Conservation (phyloP, 2,113 vertebrate species). For the Heterocephalus glaber region DNA sequence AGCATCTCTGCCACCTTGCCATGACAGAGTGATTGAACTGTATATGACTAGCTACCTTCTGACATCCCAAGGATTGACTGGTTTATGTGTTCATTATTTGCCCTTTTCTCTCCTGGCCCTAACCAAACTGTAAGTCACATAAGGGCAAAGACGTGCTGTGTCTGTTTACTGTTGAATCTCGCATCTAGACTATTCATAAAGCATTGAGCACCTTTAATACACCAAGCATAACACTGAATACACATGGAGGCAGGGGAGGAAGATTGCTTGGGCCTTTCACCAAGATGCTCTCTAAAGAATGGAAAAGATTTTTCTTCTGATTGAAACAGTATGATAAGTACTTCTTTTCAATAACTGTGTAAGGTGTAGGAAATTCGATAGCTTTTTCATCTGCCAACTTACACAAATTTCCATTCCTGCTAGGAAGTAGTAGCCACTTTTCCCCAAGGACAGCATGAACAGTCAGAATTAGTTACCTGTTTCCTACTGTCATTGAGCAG, state of each 20-base stretch:
- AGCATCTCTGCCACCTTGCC: not conserved
- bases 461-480: not conserved
- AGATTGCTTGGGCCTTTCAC: not conserved
- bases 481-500: not conserved
- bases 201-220: not conserved
- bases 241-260: not conserved
- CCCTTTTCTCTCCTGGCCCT: not conserved
- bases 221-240: not conserved
- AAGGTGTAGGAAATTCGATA: not conserved
- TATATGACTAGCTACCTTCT: not conserved
- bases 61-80: not conserved
- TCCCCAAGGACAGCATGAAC: not conserved
- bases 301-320: not conserved
- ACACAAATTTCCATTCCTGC: not conserved
- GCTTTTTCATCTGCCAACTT: not conserved
- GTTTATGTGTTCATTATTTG: not conserved
- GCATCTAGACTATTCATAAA: slow-evolving; percentile 7
- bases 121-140: not conserved
- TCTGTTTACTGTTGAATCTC: not conserved
- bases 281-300: not conserved
- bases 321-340: slow-evolving; percentile 11
- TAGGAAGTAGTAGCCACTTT: not conserved
- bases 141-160: not conserved
- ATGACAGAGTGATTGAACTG: not conserved
- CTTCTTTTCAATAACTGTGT: not conserved